phyloP scores from a whole-genome alignment of 2,113 vertebrate species.

The Malaclemys terrapin region DNA sequence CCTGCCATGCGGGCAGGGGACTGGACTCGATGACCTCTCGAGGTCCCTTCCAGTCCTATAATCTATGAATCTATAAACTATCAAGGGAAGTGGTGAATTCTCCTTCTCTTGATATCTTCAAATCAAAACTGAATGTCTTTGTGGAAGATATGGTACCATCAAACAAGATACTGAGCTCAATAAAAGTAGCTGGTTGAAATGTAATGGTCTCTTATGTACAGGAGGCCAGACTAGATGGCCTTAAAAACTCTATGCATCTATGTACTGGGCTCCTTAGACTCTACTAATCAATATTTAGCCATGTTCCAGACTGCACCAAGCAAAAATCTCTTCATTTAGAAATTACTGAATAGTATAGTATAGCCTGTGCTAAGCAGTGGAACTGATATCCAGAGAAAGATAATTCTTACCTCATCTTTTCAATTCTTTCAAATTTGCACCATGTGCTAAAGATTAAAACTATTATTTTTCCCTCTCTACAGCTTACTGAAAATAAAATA shows the following conservation, averaged over 20 bases:
- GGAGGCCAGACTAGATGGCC: background rate
- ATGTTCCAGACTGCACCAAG: slow-evolving; percentile 2
- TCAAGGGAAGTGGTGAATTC: rapidly evolving
- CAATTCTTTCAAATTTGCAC: slow-evolving; percentile 24
- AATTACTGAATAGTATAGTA: slow-evolving; percentile 35
- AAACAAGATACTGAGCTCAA: background rate
- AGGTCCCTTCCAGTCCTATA: no score
- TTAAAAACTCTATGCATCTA: background rate
- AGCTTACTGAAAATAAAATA: slow-evolving; percentile 40
- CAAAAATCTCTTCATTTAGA: slow-evolving; percentile 3
- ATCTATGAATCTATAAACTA: no score
- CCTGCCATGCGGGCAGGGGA: no score
- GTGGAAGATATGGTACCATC: background rate
- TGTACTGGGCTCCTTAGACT: background rate
- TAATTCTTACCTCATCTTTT: slow-evolving; percentile 44
- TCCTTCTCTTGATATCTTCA: background rate
- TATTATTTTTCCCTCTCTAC: slow-evolving; percentile 50
- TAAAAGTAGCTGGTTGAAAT: background rate
- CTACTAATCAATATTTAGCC: slow-evolving; percentile 15
- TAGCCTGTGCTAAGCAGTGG: background rate
- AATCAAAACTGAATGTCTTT: background rate
- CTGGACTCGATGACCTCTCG: no score
- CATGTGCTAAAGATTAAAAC: slow-evolving; percentile 46
- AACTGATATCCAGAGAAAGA: slow-evolving; percentile 29
- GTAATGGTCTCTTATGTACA: background rate